Conservation (phyloP, 2,113 vertebrate genomes). For the Pygoscelis adeliae region DNA sequence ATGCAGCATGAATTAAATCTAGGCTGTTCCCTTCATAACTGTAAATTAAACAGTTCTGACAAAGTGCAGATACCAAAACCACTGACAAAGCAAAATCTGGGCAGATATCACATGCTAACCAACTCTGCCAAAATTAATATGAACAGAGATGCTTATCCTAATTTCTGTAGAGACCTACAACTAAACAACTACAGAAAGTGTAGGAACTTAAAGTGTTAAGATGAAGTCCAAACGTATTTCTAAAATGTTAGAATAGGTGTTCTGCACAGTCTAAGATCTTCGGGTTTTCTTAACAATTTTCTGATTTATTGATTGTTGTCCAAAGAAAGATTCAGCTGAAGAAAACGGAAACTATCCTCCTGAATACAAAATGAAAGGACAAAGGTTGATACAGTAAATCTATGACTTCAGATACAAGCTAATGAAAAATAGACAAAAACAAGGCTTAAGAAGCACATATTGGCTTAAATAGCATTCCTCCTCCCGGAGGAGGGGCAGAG, state of each 20-base stretch:
- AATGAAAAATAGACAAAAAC: background rate
- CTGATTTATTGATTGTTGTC: background rate
- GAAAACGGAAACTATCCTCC: background rate
- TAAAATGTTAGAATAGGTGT: background rate
- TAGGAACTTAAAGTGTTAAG: background rate
- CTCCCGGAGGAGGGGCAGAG: background rate
- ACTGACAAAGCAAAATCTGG: constrained; percentile 23
- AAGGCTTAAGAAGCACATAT: background rate
- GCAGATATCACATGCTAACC: background rate
- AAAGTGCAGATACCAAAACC: constrained; percentile 8
- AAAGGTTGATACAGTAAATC: background rate
- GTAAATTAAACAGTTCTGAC: constrained; percentile 28
- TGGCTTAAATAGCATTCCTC: background rate
- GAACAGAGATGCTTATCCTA: background rate
- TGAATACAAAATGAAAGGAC: background rate
- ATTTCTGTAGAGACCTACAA: background rate
- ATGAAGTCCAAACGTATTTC: background rate
- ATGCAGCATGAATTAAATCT: background rate
- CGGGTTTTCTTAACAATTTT: background rate
- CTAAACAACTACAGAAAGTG: background rate
- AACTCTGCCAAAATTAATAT: background rate
- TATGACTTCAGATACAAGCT: background rate
- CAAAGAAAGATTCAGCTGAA: background rate
- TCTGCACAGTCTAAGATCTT: background rate
- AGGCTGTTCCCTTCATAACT: background rate